Evolutionary conservation across 1,140 invertebrate species (phyloP), one percentile per base, ranked within the genome.

Genomic region (Atta colombica): DNA sequence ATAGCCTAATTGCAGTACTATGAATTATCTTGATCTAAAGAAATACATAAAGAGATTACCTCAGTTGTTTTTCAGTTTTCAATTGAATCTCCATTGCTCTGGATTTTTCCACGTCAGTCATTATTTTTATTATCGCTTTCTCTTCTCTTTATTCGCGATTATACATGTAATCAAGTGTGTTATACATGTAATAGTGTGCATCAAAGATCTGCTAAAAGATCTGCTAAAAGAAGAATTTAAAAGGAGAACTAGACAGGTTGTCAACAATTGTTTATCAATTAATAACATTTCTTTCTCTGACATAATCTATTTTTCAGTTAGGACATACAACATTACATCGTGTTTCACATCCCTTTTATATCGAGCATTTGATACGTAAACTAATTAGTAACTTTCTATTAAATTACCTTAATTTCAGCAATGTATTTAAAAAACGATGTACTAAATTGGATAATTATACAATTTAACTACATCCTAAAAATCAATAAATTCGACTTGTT

Each of bases 101-200:
- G 31, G 89, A 77, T 71, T 93, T 89, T 78, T 86, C 92, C 7
- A 94, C 90, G 65, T 95, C 93, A 58, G 89, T 93, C 94, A 95
- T 95, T 93, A 94, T 95, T 25, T 91, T 93, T 53, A 63, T 51
- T 18, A 21, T 55, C 45, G 8, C 45, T 72, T 65, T 45, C 53
- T 60, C 21, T 35, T 63, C 21, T 39, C 21, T 7, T 86, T 16
- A 80, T 31, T 61, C 53, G 16, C 39, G 3, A 0, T 77, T 39
- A 21, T 60, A 39, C 3, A 7, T 12, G 2, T 21, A 21, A 21
- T 25, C 49, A 25, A 28, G 16, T 21, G 2, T 21, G 21, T 21
- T 21, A 21, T 21, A 21, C 21, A 21, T 21, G 21, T 74, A 14
- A 74, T 60, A 28, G 3, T 55, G 16, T 10, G 16, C 21, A 21